Percentiles rank a stretch among this genome's conserved stretches.
phyloP scores from a whole-genome alignment of 2,113 vertebrate genomes.

The Thunnus thynnus region DNA sequence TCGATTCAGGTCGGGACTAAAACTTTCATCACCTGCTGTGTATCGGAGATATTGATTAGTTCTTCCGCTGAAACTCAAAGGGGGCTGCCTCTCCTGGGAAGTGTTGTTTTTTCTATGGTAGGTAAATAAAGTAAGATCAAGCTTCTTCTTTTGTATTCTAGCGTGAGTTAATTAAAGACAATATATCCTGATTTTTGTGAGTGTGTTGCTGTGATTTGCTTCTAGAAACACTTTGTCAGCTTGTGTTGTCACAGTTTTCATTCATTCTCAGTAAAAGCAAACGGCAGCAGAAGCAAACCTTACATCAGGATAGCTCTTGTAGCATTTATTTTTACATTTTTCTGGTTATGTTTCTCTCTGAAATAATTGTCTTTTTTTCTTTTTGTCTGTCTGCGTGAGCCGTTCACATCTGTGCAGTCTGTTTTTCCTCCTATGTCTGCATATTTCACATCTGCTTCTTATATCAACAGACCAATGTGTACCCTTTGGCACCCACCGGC shows the following conservation, averaged over 20 bases:
- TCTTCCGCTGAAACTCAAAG: constrained; percentile 21
- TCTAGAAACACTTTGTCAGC: neutral
- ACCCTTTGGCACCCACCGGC: constrained; percentile 46
- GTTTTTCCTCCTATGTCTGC: constrained; percentile 65
- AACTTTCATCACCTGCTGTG: constrained; percentile 40
- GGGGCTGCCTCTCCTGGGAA: neutral
- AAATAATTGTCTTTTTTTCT: neutral
- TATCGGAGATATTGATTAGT: constrained; percentile 55
- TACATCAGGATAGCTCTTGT: neutral
- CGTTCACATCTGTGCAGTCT: constrained; percentile 23
- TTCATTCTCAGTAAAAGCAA: constrained; percentile 18
- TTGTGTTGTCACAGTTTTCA: constrained; percentile 2
- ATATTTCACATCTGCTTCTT: constrained; percentile 81
- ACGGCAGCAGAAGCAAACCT: neutral
- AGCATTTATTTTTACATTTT: neutral
- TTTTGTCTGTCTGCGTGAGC: neutral
- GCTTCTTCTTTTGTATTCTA: too few relatives aligned
- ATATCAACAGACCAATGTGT: constrained; percentile 56
- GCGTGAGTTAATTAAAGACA: too few relatives aligned
- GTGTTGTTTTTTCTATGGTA: constrained; percentile 64
- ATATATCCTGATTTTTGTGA: too few relatives aligned
- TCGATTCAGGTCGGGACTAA: constrained; percentile 28
- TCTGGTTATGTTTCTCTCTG: neutral
- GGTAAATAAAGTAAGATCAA: constrained; percentile 30
- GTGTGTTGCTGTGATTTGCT: neutral